A percentile compares a stretch with the other conserved stretches of the same genome.
phyloP scores from a whole-genome alignment of 2,113 vertebrate species.

The Oncorhynchus keta region DNA sequence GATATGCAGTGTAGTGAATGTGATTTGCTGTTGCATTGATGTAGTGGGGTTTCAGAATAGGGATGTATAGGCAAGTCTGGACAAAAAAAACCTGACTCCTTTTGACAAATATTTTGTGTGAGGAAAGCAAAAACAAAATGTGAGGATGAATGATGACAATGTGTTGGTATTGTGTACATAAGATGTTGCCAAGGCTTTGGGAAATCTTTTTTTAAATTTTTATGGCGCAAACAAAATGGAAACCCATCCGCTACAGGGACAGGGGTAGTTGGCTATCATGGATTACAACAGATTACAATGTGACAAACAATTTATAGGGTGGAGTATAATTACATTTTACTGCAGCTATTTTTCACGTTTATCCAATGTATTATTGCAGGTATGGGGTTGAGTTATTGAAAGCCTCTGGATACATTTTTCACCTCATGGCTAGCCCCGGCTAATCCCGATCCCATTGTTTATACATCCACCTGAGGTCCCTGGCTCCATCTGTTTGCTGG shows the following conservation, averaged over 20 bases:
- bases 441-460: slow-evolving; percentile 48
- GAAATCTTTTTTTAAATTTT: slow-evolving; percentile 29
- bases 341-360: slow-evolving; percentile 36
- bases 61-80: slow-evolving; percentile 21
- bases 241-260: slow-evolving; percentile 16
- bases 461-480: slow-evolving; percentile 56
- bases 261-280: slow-evolving; percentile 17
- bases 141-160: slow-evolving; percentile 24
- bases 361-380: slow-evolving; percentile 22
- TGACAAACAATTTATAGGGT: slow-evolving; percentile 43
- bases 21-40: slow-evolving; percentile 22
- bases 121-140: slow-evolving; percentile 12
- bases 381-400: slow-evolving; percentile 24
- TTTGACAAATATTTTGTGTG: slow-evolving; percentile 34
- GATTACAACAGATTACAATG: slow-evolving; percentile 35
- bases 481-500: slow-evolving; percentile 39
- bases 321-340: slow-evolving; percentile 25
- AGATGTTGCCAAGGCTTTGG: slow-evolving; percentile 9
- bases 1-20: slow-evolving; percentile 13
- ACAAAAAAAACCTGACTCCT: slow-evolving; percentile 26
- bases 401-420: slow-evolving; percentile 32
- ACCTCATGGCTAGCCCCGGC: not conserved
- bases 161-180: slow-evolving; percentile 3
- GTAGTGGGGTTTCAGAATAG: slow-evolving; percentile 27
- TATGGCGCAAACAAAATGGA: slow-evolving; percentile 12